Conservation (phyloP, 2,888 invertebrate species). For the Platycheirus albimanus region DNA sequence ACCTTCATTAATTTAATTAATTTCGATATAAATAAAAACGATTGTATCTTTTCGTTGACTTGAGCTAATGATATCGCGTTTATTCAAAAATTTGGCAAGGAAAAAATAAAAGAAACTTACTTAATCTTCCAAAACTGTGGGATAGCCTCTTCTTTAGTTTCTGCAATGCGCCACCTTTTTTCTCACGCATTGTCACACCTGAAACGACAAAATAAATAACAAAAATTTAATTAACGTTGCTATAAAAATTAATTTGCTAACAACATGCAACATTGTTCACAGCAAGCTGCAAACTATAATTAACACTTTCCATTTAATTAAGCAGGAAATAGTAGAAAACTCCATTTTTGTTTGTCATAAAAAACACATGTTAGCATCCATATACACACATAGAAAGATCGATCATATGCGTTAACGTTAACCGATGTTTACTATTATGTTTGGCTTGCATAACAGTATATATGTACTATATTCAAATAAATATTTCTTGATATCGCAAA, state of each 20-base stretch:
- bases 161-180: constrained; percentile 95
- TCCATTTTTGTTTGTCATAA: constrained; percentile 24
- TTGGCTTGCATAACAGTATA: constrained; percentile 59
- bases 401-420: constrained; percentile 36
- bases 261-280: constrained; percentile 68
- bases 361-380: no score
- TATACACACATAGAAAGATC: constrained; percentile 24
- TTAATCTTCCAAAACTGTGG: constrained; percentile 97
- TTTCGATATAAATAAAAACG: no score
- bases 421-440: constrained; percentile 17
- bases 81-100: not conserved
- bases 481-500: constrained; percentile 43
- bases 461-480: no score
- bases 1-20: no score
- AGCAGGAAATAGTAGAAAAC: constrained; percentile 30
- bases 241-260: constrained; percentile 49
- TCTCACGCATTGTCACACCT: constrained; percentile 95
- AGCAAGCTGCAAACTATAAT: constrained; percentile 52
- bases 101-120: constrained; percentile 87
- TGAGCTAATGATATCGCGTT: not conserved
- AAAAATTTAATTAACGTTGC: constrained; percentile 22
- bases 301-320: constrained; percentile 69
- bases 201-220: constrained; percentile 80
- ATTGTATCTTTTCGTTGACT: no score
- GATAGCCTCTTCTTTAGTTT: constrained; percentile 97